Percentiles rank a stretch among this genome's conserved stretches.
Conservation (phyloP, 1,140 invertebrate genomes). For the Heliconius nattereri region DNA sequence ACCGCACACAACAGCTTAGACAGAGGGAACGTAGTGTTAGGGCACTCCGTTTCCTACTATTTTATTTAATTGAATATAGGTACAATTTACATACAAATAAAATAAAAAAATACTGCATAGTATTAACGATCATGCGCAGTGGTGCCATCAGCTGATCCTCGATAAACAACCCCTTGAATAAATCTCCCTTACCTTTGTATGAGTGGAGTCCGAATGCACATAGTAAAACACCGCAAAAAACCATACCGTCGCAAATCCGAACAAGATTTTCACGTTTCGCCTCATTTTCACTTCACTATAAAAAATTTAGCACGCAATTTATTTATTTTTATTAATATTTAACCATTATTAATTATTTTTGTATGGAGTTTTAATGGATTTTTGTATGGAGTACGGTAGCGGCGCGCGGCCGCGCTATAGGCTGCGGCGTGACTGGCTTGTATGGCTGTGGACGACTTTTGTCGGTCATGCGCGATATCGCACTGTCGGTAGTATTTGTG, state of each 20-base stretch:
- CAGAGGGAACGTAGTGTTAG: no score
- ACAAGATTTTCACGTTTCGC: constrained; percentile 72
- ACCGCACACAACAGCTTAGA: no score
- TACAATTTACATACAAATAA: no score
- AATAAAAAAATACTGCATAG: constrained; percentile 19
- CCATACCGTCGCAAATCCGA: constrained; percentile 66
- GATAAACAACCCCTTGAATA: constrained; percentile 48
- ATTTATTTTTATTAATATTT: no score
- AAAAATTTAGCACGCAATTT: not conserved
- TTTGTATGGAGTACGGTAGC: constrained; percentile 15
- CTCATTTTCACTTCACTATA: constrained; percentile 58
- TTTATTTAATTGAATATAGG: no score
- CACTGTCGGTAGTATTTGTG: constrained; percentile 41
- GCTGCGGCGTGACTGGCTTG: constrained; percentile 65
- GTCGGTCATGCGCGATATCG: constrained; percentile 69
- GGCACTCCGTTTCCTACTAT: no score
- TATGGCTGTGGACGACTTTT: constrained; percentile 35
- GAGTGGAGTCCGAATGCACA: constrained; percentile 67
- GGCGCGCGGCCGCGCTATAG: constrained; percentile 71
- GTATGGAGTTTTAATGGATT: not conserved
- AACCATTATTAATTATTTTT: not conserved
- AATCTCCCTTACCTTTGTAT: constrained; percentile 58
- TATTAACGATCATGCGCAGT: constrained; percentile 57
- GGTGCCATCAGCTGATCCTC: constrained; percentile 64
- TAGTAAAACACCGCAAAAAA: constrained; percentile 73